Conservation (phyloP, 2,888 invertebrate species). For the Belgica antarctica region DNA sequence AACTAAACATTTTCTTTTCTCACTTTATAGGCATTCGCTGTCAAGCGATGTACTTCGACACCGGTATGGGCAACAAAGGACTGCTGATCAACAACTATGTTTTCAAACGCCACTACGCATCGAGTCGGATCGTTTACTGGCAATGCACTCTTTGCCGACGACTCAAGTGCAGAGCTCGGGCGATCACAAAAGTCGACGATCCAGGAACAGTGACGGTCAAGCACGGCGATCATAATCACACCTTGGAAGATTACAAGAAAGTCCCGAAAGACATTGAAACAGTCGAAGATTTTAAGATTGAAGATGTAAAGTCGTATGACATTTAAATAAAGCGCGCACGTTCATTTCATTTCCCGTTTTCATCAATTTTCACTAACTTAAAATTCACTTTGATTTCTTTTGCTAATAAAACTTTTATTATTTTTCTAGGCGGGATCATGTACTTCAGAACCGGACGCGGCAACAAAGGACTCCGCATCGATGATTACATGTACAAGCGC, state of each 20-base stretch:
- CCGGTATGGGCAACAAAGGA: constrained; percentile 28
- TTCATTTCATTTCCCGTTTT: neutral
- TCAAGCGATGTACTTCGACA: constrained; percentile 26
- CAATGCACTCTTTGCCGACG: constrained; percentile 11
- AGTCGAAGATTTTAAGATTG: neutral
- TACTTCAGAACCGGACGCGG: constrained; percentile 35
- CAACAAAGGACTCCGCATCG: constrained; percentile 32
- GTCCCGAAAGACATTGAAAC: neutral
- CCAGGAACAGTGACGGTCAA: constrained; percentile 10
- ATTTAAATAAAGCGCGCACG: neutral
- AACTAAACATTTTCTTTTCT: neutral
- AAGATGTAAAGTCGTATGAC: too few relatives aligned
- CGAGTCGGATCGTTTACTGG: constrained; percentile 23
- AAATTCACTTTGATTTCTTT: neutral
- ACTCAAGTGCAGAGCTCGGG: constrained; percentile 45
- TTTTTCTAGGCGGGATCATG: constrained; percentile 44
- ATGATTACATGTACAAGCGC: constrained; percentile 24
- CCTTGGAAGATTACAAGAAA: constrained; percentile 21
- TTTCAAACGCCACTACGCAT: constrained; percentile 26
- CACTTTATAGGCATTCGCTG: neutral
- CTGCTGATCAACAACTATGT: constrained; percentile 33
- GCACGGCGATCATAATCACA: constrained; percentile 24
- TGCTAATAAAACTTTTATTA: neutral
- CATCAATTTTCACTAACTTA: neutral
- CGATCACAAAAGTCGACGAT: constrained; percentile 45